Base-by-base conservation (phyloP, 2,888 invertebrate genomes). In the Hemithea aestivaria region DNA sequence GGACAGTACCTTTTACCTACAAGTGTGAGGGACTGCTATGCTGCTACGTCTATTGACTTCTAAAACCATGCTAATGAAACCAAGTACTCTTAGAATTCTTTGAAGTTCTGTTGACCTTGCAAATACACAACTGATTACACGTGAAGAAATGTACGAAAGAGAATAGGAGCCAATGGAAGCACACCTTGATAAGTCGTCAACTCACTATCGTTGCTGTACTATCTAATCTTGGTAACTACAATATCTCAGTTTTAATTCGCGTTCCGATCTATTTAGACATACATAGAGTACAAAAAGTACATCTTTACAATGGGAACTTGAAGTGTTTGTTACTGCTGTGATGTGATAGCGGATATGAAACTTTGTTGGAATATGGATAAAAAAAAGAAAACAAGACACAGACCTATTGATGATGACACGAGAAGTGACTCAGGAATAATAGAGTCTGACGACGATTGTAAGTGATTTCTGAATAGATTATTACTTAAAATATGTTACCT, bases 401-500 rank as follows among this genome's bases (percentile, higher is more conserved):
- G 84, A 37, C 84, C 84, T 28, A 73, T 84, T 45, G 78, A 85
- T 43, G 84, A 85, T 49, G 87, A 84, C 45, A 83, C 80, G 5
- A 73, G 58, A 52, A 87, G 87, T 58, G 84, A 85, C 48, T 73
- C 73, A 45, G 85, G 75, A 35, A 53, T 62, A 38, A 40, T 82
- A 65, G 81, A 83, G 46, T 62, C 54, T 35, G 60, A 60, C 27
- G 60, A 53, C 29, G 50, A 55, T 46, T 61, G 82, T 83, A 67
- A 83, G 83, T 81, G 32, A 40, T 27, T 4, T 16, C n/a, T n/a
- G n/a, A n/a, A n/a, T n/a, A n/a, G n/a, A n/a, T n/a, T n/a, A n/a
- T n/a, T n/a, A n/a, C n/a, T n/a, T n/a, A n/a, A n/a, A n/a, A n/a
- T n/a, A n/a, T n/a, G n/a, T n/a, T n/a, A n/a, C n/a, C n/a, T n/a